Conservation (phyloP, 2,888 invertebrate species). For the Phyllotreta cruciferae region DNA sequence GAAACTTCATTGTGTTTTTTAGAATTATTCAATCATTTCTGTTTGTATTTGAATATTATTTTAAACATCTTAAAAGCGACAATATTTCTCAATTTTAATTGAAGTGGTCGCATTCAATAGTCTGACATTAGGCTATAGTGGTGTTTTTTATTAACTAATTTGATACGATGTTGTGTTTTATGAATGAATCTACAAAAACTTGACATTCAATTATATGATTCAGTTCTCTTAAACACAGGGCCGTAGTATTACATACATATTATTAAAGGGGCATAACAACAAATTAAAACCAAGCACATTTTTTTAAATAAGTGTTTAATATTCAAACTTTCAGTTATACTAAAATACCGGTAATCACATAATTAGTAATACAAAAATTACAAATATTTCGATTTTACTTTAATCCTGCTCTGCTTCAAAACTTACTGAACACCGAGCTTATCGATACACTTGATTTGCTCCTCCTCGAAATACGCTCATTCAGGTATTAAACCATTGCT, state of each 20-base stretch:
- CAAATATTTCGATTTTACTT: background rate
- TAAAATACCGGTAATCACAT: too few species aligned
- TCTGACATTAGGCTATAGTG: too few species aligned
- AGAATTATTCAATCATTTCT: too few species aligned
- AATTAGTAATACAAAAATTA: too few species aligned
- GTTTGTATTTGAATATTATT: too few species aligned
- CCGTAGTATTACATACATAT: background rate
- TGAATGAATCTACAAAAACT: conserved; percentile 27
- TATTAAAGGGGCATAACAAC: background rate
- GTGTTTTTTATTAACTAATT: conserved; percentile 16
- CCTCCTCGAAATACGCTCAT: conserved; percentile 34
- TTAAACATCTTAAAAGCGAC: too few species aligned
- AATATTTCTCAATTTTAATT: too few species aligned
- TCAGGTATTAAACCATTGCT: conserved; percentile 38
- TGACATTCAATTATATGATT: conserved; percentile 8
- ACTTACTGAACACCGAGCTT: conserved; percentile 27
- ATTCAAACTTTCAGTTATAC: too few species aligned
- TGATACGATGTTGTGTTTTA: conserved; percentile 14
- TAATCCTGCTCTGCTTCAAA: conserved; percentile 5
- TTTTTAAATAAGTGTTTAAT: too few species aligned
- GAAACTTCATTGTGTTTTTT: too few species aligned
- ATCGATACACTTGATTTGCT: conserved; percentile 37
- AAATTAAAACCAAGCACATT: too few species aligned
- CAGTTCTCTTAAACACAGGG: conserved; percentile 1
- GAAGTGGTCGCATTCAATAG: too few species aligned